Evolutionary conservation across 1,140 invertebrate genomes (phyloP).

Genomic region (Gerris buenoi): DNA sequence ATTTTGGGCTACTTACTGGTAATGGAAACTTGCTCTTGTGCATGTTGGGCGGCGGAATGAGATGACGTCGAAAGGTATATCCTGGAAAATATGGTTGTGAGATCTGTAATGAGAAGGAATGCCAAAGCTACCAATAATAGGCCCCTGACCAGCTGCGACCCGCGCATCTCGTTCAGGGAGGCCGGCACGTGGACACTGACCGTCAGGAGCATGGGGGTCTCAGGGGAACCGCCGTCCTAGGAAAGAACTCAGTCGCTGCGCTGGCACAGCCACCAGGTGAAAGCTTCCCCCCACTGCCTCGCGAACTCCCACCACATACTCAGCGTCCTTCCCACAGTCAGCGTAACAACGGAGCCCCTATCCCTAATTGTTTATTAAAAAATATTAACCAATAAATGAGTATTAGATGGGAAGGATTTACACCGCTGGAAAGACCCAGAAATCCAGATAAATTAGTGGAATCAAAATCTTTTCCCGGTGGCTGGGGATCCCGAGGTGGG

Average conservation of each 20-base stretch:
- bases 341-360: background rate
- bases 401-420: background rate
- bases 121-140: background rate
- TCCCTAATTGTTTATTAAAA: background rate
- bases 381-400: background rate
- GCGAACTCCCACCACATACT: background rate
- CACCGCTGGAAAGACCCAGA: background rate
- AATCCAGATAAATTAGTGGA: background rate
- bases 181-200: background rate
- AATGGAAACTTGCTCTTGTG: background rate
- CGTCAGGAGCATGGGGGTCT: background rate
- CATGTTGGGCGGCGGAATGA: background rate
- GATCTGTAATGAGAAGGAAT: background rate
- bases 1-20: background rate
- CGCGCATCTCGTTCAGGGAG: conserved; percentile 2
- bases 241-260: background rate
- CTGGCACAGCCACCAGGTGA: background rate
- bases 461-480: background rate
- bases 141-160: conserved; percentile 2
- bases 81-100: conserved; percentile 3
- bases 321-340: background rate
- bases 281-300: background rate
- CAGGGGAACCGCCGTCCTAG: background rate
- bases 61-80: background rate
- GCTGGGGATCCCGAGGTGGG: background rate